These are phyloP conservation scores for Acanthosepion lycidas DNA, from an alignment of 2,888 invertebrate genomes.

Conservation along the genomic window DNA sequence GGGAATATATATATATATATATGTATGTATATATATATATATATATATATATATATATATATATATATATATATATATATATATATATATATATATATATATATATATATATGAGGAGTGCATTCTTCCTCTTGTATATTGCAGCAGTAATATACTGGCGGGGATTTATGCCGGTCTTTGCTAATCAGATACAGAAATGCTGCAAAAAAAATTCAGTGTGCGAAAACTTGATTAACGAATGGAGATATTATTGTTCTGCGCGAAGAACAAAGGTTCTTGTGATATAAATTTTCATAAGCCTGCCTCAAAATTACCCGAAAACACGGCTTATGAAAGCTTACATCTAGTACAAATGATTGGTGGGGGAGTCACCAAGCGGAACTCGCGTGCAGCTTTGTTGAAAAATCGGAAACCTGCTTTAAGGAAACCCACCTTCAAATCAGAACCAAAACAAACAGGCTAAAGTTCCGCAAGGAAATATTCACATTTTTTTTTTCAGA, in stretches of 20 bases:
- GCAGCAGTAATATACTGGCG: too few relatives aligned
- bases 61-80: slow-evolving; percentile 13
- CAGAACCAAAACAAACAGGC: too few relatives aligned
- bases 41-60: neutral
- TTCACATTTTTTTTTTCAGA: too few relatives aligned
- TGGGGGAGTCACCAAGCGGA: neutral
- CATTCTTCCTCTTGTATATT: too few relatives aligned
- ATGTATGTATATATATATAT: slow-evolving; percentile 8
- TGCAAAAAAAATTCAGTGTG: neutral
- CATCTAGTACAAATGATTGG: neutral
- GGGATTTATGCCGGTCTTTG: neutral
- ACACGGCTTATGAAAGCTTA: neutral
- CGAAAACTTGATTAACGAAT: neutral
- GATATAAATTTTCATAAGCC: neutral
- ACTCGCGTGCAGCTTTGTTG: neutral
- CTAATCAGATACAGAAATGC: neutral
- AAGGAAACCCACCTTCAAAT: neutral
- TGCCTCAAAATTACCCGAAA: neutral
- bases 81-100: neutral
- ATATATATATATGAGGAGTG: too few relatives aligned
- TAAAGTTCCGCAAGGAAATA: too few relatives aligned
- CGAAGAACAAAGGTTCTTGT: neutral
- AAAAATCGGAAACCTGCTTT: neutral
- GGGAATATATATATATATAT: neutral
- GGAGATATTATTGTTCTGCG: neutral